Base-by-base conservation (phyloP, 2,113 vertebrate species). In the Pachycephala philippinensis region DNA sequence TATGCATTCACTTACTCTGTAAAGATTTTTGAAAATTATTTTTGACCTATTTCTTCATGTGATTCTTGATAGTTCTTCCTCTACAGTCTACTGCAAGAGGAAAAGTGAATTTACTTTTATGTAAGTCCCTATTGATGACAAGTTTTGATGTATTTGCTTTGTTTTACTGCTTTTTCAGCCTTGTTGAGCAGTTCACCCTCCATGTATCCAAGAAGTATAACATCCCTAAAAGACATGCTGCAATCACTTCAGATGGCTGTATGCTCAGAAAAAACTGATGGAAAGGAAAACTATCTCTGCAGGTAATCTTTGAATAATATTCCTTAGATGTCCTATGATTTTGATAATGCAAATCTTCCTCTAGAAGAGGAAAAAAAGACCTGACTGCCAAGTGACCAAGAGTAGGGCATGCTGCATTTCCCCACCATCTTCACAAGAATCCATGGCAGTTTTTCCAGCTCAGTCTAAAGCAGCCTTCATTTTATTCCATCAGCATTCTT, bases 401-500 rank as follows among this genome's bases (percentile, higher is more conserved):
- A 66, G 20, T 42, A 72, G 71, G 42, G 20, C 35, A 69, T 15
- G 8, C 27, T 81, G 56, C 49, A 27, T 79, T 77, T 80, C 18
- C 33, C n/a, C 56, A 71, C 12, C 20, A 76, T 27, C 70, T 75
- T 78, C 84, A 72, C 19, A 45, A 75, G 87, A 91, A 83, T 42
- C 21, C 33, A 28, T 2, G 15, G 39, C n/a, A 79, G 17, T 19
- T 92, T 63, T 91, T 64, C 64, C 78, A 86, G 52, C 44, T 83
- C 54, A 52, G 24, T 77, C 68, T 74, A 47, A 90, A 90, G 47
- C 53, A 74, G 31, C 18, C 56, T 82, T 89, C 50, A 50, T 94
- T 93, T 80, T 78, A 95, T 96, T 91, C 63, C 52, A 63, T 53
- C 72, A 90, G 57, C 60, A 92, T 85, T 45, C 31, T 85, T 78